Evolutionary conservation across 2,797 vertebrate genomes (phyloP).

Genomic region (Sebastes vulpes): DNA sequence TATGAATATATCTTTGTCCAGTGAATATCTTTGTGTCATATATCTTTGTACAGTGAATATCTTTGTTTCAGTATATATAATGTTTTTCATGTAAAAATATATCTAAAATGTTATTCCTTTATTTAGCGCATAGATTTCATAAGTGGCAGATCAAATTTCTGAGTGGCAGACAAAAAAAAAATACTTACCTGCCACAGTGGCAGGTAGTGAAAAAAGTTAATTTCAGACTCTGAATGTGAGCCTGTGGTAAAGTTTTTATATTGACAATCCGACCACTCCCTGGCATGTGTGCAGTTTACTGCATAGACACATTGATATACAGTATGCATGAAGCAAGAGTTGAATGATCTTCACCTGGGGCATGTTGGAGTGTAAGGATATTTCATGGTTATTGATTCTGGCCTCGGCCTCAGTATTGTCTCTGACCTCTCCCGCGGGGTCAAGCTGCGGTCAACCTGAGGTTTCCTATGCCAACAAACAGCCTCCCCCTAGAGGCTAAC

Average conservation of each 20-base stretch:
- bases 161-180: too few relatives aligned
- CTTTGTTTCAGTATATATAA: too few relatives aligned
- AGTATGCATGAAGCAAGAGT: conserved; percentile 8
- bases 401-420: conserved; percentile 2
- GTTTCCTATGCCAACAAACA: background rate
- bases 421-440: conserved; percentile 24
- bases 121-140: too few relatives aligned
- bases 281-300: background rate
- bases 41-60: too few relatives aligned
- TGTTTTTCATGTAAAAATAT: too few relatives aligned
- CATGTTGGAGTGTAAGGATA: conserved; percentile 3
- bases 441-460: conserved; percentile 24
- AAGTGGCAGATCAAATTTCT: too few relatives aligned
- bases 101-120: too few relatives aligned
- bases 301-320: background rate
- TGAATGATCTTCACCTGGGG: conserved; percentile 22
- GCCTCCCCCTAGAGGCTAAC: background rate
- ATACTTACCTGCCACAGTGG: too few relatives aligned
- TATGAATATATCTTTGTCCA: too few relatives aligned
- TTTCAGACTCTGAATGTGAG: background rate
- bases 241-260: background rate
- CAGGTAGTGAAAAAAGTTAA: too few relatives aligned
- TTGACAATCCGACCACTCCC: background rate
- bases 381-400: conserved; percentile 48
- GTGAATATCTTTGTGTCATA: too few relatives aligned